Conservation (phyloP, 2,113 vertebrate genomes). For the Setophaga coronata region DNA sequence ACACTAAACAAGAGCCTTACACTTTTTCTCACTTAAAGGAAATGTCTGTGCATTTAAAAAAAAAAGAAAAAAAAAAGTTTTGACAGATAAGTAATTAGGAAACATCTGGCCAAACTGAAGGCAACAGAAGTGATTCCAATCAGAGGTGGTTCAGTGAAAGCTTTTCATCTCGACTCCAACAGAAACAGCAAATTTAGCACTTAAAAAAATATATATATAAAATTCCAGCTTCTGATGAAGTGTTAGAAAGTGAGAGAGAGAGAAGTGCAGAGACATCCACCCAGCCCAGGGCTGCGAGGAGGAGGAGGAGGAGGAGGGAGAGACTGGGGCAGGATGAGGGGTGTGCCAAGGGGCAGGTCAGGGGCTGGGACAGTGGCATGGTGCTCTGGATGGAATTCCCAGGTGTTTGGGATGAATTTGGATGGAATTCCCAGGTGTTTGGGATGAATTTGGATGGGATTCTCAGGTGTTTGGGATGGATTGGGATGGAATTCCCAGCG, state of each 20-base stretch:
- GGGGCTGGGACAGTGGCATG: rapidly evolving
- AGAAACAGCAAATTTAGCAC: slow-evolving; percentile 38
- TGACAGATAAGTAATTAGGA: slow-evolving; percentile 66
- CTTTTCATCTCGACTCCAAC: slow-evolving; percentile 55
- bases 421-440: neutral
- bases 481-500: neutral
- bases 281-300: neutral
- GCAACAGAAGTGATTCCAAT: slow-evolving; percentile 63
- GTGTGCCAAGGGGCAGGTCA: neutral
- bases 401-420: neutral
- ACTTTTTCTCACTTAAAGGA: slow-evolving; percentile 43
- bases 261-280: neutral
- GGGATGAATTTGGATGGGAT: neutral
- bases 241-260: neutral
- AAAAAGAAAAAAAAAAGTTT: neutral
- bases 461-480: neutral
- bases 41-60: slow-evolving; percentile 23
- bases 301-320: neutral
- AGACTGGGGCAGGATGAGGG: neutral
- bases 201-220: neutral
- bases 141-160: slow-evolving; percentile 53
- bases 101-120: slow-evolving; percentile 60
- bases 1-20: slow-evolving; percentile 22
- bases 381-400: neutral
- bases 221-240: slow-evolving; percentile 22